Percentiles rank a stretch among this genome's conserved stretches.
Evolutionary conservation across 1,140 invertebrate genomes (phyloP).

Genomic region (Leptinotarsa lineolata): DNA sequence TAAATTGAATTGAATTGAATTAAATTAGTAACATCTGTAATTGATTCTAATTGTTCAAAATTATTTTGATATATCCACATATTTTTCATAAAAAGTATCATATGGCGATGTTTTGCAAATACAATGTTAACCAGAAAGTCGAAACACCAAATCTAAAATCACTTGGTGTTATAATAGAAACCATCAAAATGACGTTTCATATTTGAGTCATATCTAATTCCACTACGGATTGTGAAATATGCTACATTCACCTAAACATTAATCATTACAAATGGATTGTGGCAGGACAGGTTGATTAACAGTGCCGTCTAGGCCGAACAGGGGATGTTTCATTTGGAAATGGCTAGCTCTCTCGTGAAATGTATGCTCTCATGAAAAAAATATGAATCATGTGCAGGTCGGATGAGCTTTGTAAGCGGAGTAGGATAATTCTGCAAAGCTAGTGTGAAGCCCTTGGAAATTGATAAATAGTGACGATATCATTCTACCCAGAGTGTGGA

Average conservation of each 20-base stretch:
- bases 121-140: no score
- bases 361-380: constrained; percentile 1
- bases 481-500: no score
- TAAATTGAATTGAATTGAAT: no score
- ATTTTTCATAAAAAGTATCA: no score
- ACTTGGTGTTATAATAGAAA: no score
- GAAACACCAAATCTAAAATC: no score
- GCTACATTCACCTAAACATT: constrained; percentile 8
- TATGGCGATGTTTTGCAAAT: no score
- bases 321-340: constrained; percentile 13
- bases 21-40: no score
- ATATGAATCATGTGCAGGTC: constrained; percentile 3
- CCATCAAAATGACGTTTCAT: constrained; percentile 18
- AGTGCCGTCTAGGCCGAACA: neutral
- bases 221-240: constrained; percentile 11
- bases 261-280: constrained; percentile 21
- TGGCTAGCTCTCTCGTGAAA: neutral
- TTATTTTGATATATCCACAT: no score
- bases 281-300: constrained; percentile 16
- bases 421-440: neutral
- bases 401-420: neutral
- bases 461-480: no score
- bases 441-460: no score
- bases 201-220: constrained; percentile 19
- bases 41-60: no score